Conservation (phyloP, 2,113 vertebrate genomes). For the Gallinago jamesoni region DNA sequence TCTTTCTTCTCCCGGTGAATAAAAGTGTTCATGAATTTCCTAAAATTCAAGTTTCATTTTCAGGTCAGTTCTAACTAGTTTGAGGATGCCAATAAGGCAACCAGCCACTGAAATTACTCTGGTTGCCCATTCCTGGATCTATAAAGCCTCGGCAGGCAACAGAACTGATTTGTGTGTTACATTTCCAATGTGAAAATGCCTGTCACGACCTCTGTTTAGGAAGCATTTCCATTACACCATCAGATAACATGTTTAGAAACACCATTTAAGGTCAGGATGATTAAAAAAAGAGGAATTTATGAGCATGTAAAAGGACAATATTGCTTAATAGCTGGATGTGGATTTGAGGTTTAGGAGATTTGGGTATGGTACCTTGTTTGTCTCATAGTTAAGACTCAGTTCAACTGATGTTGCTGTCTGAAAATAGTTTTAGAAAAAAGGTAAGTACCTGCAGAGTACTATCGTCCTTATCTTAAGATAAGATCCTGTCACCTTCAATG, state of each 20-base stretch:
- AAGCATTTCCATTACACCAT: background rate
- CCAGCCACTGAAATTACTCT: background rate
- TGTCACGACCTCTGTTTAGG: background rate
- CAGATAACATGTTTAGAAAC: background rate
- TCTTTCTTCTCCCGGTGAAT: background rate
- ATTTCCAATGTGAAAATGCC: background rate
- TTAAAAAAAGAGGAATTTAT: background rate
- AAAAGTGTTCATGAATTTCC: background rate
- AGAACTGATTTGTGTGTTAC: background rate
- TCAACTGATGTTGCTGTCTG: background rate
- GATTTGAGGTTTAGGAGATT: background rate
- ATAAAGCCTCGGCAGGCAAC: background rate
- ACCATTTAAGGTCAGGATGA: background rate
- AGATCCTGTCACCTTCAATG: background rate
- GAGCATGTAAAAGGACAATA: background rate
- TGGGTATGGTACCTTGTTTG: background rate
- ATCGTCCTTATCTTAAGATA: background rate
- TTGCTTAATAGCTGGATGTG: background rate
- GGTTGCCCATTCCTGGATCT: background rate
- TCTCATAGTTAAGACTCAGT: background rate
- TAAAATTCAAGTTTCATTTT: background rate
- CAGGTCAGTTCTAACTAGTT: background rate
- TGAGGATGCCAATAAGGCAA: fast-evolving
- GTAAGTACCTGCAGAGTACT: background rate
- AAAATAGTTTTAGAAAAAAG: background rate